Evolutionary conservation across 1,140 invertebrate species (phyloP).

Genomic region (Diprion similis): DNA sequence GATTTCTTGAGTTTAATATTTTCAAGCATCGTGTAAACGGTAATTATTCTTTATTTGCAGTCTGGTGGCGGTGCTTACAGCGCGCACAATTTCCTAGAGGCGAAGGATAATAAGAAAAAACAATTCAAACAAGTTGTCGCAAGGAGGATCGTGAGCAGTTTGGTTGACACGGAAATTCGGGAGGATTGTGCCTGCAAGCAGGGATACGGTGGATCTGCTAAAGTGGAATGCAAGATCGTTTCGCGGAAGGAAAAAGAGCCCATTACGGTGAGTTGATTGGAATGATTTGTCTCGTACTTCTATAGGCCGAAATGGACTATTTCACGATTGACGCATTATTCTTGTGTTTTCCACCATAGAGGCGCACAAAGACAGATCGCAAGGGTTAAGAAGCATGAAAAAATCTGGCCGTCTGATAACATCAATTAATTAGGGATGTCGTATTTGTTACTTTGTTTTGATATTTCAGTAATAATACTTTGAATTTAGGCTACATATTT

Average conservation of each 20-base stretch:
- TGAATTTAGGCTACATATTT: background rate
- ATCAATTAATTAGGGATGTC: conserved; percentile 47
- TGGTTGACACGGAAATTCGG: conserved; percentile 54
- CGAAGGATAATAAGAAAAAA: conserved; percentile 64
- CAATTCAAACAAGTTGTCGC: conserved; percentile 64
- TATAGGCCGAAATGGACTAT: background rate
- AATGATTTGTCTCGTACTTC: background rate
- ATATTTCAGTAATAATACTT: background rate
- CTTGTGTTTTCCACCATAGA: conserved; percentile 39
- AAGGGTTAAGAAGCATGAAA: conserved; percentile 40
- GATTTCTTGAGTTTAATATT: background rate
- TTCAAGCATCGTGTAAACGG: conserved; percentile 3
- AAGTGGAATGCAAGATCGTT: conserved; percentile 56
- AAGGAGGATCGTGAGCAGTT: conserved; percentile 56
- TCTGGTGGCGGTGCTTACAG: conserved; percentile 65
- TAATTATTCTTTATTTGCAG: conserved; percentile 47
- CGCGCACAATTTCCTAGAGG: conserved; percentile 60
- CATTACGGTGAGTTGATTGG: conserved; percentile 31
- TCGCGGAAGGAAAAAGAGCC: conserved; percentile 54
- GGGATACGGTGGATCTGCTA: conserved; percentile 42
- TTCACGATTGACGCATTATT: conserved; percentile 9
- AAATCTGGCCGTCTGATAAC: conserved; percentile 30
- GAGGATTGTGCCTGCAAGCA: conserved; percentile 64
- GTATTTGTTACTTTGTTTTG: conserved; percentile 50
- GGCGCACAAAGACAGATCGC: conserved; percentile 38